A percentile compares a stretch with the other conserved stretches of the same genome.
Conservation (phyloP, 1,140 invertebrate genomes). For the Agrypnia vestita region DNA sequence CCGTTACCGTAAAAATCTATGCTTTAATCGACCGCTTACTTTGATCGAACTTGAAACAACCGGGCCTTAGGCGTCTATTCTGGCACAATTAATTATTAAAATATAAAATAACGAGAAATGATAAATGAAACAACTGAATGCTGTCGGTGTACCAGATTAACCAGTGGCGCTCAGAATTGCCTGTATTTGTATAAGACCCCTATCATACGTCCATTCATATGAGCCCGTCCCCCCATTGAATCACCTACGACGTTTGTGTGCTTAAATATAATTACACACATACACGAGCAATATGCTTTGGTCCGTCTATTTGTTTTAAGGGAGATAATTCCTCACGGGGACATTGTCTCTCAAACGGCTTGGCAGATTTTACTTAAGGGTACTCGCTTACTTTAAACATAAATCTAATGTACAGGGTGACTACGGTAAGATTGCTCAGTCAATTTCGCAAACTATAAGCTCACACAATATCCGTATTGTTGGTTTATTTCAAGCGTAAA, state of each 20-base stretch:
- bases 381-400: neutral
- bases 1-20: too few relatives aligned
- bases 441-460: too few relatives aligned
- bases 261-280: conserved; percentile 38
- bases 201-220: conserved; percentile 54
- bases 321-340: conserved; percentile 52
- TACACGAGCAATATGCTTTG: neutral
- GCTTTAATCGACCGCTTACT: too few relatives aligned
- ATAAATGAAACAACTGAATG: neutral
- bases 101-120: neutral
- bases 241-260: conserved; percentile 27
- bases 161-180: conserved; percentile 34
- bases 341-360: conserved; percentile 46
- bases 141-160: conserved; percentile 41
- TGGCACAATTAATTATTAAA: neutral
- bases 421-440: too few relatives aligned
- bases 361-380: conserved; percentile 30
- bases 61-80: too few relatives aligned
- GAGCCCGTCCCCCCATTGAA: conserved; percentile 21
- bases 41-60: too few relatives aligned
- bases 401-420: too few relatives aligned
- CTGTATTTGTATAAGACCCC: conserved; percentile 55
- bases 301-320: conserved; percentile 48
- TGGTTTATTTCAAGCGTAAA: too few relatives aligned
- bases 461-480: too few relatives aligned